These are phyloP conservation scores for Simalia tracyae DNA, from an alignment of 2,797 vertebrate genomes.

Conservation along the genomic window DNA sequence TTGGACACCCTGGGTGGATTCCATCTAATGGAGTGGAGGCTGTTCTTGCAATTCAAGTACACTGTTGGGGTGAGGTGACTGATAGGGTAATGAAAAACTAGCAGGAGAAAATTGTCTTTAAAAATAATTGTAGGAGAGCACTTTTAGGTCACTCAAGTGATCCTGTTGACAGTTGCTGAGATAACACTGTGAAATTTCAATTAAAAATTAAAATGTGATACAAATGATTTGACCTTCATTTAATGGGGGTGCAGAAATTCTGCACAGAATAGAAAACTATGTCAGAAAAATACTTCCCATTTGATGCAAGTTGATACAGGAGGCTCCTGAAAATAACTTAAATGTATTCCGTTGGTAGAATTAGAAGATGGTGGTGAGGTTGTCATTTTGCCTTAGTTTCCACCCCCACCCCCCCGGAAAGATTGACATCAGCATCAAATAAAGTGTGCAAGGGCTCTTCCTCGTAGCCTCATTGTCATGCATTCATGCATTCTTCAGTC, in stretches of 20 bases:
- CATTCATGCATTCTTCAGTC: neutral
- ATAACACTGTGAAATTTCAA: slow-evolving; percentile 62
- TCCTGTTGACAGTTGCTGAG: slow-evolving; percentile 56
- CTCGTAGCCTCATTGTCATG: neutral
- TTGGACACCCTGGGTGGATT: neutral
- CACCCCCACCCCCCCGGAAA: neutral
- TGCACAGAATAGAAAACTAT: slow-evolving; percentile 10
- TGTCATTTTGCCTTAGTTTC: neutral
- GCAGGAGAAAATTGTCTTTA: slow-evolving; percentile 51
- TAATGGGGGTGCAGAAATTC: slow-evolving; percentile 30
- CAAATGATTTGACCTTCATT: slow-evolving; percentile 62
- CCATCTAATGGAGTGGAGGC: neutral
- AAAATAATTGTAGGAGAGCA: slow-evolving; percentile 52
- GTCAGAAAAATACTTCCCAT: slow-evolving; percentile 34
- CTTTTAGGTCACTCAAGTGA: slow-evolving; percentile 48
- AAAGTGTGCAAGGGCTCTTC: neutral
- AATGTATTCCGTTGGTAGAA: neutral
- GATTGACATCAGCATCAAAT: neutral
- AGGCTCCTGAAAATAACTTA: slow-evolving; percentile 6
- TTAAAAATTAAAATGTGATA: slow-evolving; percentile 64
- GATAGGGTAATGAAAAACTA: slow-evolving; percentile 42
- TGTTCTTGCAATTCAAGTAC: slow-evolving; percentile 29
- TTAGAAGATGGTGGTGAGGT: neutral
- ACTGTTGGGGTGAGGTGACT: slow-evolving; percentile 35
- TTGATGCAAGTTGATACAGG: rapidly evolving